phyloP scores from a whole-genome alignment of 2,113 vertebrate genomes.

The Colinus virginianus region DNA sequence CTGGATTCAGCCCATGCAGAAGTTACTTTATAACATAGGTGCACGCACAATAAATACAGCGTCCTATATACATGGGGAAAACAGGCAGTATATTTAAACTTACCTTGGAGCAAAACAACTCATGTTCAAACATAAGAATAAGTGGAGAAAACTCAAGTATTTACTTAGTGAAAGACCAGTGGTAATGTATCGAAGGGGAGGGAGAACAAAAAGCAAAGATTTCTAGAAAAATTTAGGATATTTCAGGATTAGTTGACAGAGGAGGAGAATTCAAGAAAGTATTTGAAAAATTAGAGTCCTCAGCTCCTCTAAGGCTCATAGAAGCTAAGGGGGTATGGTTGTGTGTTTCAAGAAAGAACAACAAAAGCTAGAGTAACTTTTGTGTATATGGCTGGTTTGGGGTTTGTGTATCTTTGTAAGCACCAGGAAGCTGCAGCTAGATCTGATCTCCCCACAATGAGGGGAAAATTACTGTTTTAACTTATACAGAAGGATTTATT shows the following conservation, averaged over 20 bases:
- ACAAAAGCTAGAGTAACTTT: neutral
- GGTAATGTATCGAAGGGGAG: neutral
- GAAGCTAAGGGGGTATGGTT: neutral
- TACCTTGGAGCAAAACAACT: neutral
- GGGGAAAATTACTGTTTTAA: neutral
- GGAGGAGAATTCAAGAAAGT: conserved; percentile 1
- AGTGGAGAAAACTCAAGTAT: conserved; percentile 4
- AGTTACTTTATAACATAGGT: neutral
- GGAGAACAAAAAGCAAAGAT: neutral
- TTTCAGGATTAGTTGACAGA: neutral
- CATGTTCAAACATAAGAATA: neutral
- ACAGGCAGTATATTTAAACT: conserved; percentile 20
- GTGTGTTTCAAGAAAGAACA: neutral
- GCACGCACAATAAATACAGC: conserved; percentile 19
- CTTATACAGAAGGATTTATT: neutral
- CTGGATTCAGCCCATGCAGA: conserved; percentile 39
- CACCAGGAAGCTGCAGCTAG: neutral
- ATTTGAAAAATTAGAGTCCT: conserved; percentile 28
- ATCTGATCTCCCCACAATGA: neutral
- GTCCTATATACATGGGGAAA: conserved; percentile 1
- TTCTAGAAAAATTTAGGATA: conserved; percentile 8
- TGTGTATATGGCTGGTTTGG: neutral
- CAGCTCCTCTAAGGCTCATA: neutral
- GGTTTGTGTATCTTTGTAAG: neutral
- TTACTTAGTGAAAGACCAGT: neutral